Conservation (phyloP, 2,888 invertebrate species). For the Acanthosepion lycidas region DNA sequence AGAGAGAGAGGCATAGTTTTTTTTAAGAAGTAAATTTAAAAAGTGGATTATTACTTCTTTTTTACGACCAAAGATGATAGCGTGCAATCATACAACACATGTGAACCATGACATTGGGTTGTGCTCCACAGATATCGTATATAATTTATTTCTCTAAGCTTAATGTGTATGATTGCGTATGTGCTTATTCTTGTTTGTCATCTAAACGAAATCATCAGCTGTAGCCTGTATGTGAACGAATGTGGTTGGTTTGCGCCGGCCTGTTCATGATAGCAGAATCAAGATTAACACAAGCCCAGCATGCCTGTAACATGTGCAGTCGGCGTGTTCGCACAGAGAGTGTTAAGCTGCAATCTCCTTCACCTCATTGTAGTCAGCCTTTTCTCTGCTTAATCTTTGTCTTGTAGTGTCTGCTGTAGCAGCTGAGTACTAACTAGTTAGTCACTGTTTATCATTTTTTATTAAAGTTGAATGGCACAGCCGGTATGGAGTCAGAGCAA, state of each 20-base stretch:
- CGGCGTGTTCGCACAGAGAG: neutral
- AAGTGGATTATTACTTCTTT: neutral
- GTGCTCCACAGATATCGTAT: neutral
- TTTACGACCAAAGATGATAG: neutral
- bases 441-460: too few relatives aligned
- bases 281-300: neutral
- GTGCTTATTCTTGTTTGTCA: neutral
- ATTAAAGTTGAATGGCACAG: too few relatives aligned
- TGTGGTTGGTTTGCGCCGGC: neutral
- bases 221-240: neutral
- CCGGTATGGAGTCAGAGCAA: too few relatives aligned
- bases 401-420: too few relatives aligned
- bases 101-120: neutral
- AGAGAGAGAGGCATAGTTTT: too few relatives aligned
- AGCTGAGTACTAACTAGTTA: too few relatives aligned
- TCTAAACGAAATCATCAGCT: conserved; percentile 7
- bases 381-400: neutral
- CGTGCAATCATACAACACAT: neutral
- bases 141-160: neutral
- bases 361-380: neutral
- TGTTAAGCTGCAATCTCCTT: neutral
- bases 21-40: too few relatives aligned
- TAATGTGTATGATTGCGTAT: neutral
- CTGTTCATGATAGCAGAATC: neutral
- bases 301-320: neutral